Conservation (phyloP, 1,140 invertebrate species). For the Bursaphelenchus mucronatus region DNA sequence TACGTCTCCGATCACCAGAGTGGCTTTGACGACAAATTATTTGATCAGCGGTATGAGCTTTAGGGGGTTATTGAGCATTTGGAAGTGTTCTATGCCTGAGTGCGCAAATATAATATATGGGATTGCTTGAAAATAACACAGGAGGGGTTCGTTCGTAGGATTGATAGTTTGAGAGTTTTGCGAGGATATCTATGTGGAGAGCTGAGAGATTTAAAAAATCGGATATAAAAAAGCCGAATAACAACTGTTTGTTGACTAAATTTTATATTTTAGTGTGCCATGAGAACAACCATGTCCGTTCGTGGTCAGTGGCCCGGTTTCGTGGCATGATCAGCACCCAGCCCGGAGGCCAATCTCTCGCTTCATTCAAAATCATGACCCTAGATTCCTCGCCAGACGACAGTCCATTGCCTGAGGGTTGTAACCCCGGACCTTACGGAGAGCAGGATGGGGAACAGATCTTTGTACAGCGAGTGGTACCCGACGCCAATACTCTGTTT, state of each 20-base stretch:
- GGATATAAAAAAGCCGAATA: no score
- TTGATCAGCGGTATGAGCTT: slow-evolving; percentile 73
- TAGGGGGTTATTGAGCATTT: no score
- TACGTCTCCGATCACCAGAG: slow-evolving; percentile 87
- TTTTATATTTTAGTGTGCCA: slow-evolving; percentile 72
- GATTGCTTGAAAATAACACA: no score
- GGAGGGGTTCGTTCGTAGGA: no score
- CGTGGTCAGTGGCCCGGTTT: slow-evolving; percentile 91
- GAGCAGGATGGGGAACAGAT: slow-evolving; percentile 96
- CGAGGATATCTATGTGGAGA: no score
- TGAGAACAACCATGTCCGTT: slow-evolving; percentile 93
- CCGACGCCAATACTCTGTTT: slow-evolving; percentile 88
- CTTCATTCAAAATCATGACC: slow-evolving; percentile 88
- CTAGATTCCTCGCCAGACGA: slow-evolving; percentile 75
- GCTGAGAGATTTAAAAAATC: no score
- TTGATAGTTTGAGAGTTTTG: no score
- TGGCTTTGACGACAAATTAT: slow-evolving; percentile 90
- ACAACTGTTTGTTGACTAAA: slow-evolving; percentile 3
- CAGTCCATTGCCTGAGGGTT: slow-evolving; percentile 68
- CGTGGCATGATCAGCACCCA: slow-evolving; percentile 90
- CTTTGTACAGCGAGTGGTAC: slow-evolving; percentile 93
- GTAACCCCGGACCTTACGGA: slow-evolving; percentile 76
- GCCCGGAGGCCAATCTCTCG: slow-evolving; percentile 88
- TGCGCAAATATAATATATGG: no score
- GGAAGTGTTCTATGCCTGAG: no score